These are phyloP conservation scores for Aphelinus atriplicis DNA, from an alignment of 1,140 invertebrate genomes.

Conservation along the genomic window DNA sequence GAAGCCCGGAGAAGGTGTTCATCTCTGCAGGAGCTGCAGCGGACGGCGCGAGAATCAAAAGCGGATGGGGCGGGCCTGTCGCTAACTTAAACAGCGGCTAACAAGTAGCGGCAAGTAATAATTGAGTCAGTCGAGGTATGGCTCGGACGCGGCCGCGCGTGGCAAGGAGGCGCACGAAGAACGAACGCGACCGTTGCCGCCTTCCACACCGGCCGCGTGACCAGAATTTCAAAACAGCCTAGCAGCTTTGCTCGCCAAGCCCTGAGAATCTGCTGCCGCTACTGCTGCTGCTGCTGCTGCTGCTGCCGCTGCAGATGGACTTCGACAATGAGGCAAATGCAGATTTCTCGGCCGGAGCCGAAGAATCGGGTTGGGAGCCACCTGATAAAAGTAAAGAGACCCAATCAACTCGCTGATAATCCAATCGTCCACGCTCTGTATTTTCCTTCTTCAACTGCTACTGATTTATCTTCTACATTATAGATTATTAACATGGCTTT, in stretches of 20 bases:
- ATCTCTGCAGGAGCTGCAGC: not conserved
- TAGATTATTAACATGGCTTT: too few species aligned
- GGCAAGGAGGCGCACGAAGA: slow-evolving; percentile 9
- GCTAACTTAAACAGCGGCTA: slow-evolving; percentile 56
- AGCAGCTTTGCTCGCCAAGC: too few species aligned
- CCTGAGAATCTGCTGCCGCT: too few species aligned
- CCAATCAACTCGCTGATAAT: too few species aligned
- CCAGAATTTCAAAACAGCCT: slow-evolving; percentile 53
- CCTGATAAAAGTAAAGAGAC: too few species aligned
- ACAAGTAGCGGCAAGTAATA: slow-evolving; percentile 56
- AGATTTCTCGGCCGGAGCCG: slow-evolving; percentile 11
- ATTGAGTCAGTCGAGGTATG: slow-evolving; percentile 55
- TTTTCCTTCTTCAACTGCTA: too few species aligned
- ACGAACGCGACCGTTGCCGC: not conserved
- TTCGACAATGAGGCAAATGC: not conserved
- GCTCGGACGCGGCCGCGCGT: slow-evolving; percentile 23
- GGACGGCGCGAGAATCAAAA: slow-evolving; percentile 16
- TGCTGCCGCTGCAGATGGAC: too few species aligned
- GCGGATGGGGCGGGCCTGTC: slow-evolving; percentile 12
- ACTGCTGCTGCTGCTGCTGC: too few species aligned
- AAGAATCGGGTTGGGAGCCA: not conserved
- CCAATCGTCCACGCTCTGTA: too few species aligned
- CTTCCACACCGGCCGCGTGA: slow-evolving; percentile 40
- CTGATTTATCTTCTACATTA: too few species aligned
- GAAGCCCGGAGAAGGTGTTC: not conserved